A percentile compares a stretch with the other conserved stretches of the same genome.
These are phyloP conservation scores for Parasteatoda tepidariorum DNA, from an alignment of 1,140 invertebrate genomes.

Conservation along the genomic window DNA sequence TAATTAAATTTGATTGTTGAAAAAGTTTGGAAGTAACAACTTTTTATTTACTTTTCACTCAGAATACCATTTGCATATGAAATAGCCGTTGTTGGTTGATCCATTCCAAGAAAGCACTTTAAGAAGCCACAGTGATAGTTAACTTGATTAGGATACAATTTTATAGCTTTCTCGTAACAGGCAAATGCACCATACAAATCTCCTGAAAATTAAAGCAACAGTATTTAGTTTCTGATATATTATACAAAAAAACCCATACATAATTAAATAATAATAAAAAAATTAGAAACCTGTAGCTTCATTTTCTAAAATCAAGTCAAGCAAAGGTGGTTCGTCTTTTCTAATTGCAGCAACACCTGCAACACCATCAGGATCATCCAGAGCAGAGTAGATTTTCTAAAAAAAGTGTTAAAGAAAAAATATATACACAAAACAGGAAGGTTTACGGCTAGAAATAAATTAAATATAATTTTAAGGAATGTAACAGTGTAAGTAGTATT, in stretches of 20 bases:
- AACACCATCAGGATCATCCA: constrained; percentile 75
- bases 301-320: constrained; percentile 71
- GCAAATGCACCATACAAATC: constrained; percentile 72
- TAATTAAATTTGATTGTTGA: no score
- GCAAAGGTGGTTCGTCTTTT: constrained; percentile 68
- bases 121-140: constrained; percentile 70
- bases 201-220: constrained; percentile 62
- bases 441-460: no score
- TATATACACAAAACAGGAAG: no score
- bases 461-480: no score
- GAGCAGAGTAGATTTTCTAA: constrained; percentile 72
- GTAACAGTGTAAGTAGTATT: no score
- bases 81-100: constrained; percentile 71
- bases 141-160: constrained; percentile 67
- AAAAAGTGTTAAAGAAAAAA: constrained; percentile 59
- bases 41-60: constrained; percentile 66
- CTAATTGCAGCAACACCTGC: constrained; percentile 71
- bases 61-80: constrained; percentile 69
- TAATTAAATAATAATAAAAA: constrained; percentile 26
- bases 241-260: neutral
- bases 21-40: no score
- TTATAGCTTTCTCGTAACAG: constrained; percentile 72
- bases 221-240: neutral
- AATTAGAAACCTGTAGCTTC: constrained; percentile 71
- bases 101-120: constrained; percentile 71